phyloP scores from a whole-genome alignment of 1,140 invertebrate genomes.

The Pomacea maculata region DNA sequence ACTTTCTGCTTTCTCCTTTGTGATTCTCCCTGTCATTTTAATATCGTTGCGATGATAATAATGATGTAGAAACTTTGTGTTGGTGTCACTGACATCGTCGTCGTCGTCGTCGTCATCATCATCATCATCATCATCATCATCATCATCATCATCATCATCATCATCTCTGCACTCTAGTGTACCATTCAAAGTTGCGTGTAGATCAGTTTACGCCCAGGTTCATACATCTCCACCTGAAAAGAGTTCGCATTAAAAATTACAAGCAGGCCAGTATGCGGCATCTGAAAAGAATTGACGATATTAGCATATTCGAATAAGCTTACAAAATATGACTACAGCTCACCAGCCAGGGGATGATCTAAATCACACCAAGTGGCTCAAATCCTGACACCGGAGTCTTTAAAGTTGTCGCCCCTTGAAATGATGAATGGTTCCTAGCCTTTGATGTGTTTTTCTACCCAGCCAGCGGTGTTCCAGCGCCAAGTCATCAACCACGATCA shows the following conservation, averaged over 20 bases:
- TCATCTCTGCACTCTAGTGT: not conserved
- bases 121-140: not conserved
- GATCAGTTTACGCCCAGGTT: too few relatives aligned
- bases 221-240: too few relatives aligned
- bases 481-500: not conserved
- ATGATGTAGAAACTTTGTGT: too few relatives aligned
- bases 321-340: too few relatives aligned
- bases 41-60: too few relatives aligned
- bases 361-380: not conserved
- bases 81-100: not conserved
- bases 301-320: too few relatives aligned
- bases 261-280: too few relatives aligned
- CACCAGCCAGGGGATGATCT: not conserved
- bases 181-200: too few relatives aligned
- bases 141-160: not conserved
- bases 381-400: not conserved
- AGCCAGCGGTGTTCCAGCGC: not conserved
- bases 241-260: too few relatives aligned
- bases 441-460: constrained; percentile 9
- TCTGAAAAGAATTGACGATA: too few relatives aligned
- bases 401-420: constrained; percentile 5
- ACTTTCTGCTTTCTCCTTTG: too few relatives aligned
- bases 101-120: not conserved
- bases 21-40: too few relatives aligned
- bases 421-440: constrained; percentile 9